Evolutionary conservation across 1,140 invertebrate genomes (phyloP), one percentile per base, ranked within the genome.

Genomic region (Chymomyza costata): DNA sequence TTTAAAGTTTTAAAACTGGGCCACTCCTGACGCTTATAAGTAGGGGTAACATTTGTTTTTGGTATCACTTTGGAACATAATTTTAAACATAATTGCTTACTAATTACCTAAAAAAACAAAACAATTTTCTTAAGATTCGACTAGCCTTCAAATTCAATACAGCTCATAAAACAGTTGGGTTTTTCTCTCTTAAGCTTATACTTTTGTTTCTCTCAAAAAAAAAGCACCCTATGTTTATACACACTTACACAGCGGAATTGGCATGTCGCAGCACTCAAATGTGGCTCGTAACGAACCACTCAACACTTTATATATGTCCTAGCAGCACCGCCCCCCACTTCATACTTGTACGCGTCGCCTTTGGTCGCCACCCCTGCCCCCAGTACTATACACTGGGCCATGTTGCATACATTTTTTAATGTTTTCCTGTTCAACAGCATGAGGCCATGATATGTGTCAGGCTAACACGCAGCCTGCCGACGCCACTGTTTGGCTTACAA

Each of bases 341-440:
- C 11, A 19, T 17, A n/a, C 10, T 39, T 35, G 21, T 31, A 49
- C 18, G 31, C 13, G 14, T 35, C 14, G 11, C 8, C 15, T 18
- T 19, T 18, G 32, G 13, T n/a, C 34, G 46, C 35, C 35, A n/a
- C 32, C 10, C 46, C 5, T 43, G 32, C 10, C 15, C 21, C 25
- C 19, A 13, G 14, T 52, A n/a, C 11, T 21, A 19, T 34, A 46
- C 39, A 47, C 45, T 54, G n/a, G 5, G 60, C 51, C 70, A 65
- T 47, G 48, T 19, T 52, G 64, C 61, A 65, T 69, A 58, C 49
- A 78, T 70, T 78, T 70, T 76, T 76, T 64, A 70, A 76, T 67
- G 71, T 59, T 62, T 59, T 57, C 63, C 65, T 43, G 53, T 69
- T 54, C 32, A 38, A 41, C 51, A 51, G 18, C 50, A 41, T 47